Conservation (phyloP, 2,113 vertebrate genomes). For the Typhlomys cinereus region DNA sequence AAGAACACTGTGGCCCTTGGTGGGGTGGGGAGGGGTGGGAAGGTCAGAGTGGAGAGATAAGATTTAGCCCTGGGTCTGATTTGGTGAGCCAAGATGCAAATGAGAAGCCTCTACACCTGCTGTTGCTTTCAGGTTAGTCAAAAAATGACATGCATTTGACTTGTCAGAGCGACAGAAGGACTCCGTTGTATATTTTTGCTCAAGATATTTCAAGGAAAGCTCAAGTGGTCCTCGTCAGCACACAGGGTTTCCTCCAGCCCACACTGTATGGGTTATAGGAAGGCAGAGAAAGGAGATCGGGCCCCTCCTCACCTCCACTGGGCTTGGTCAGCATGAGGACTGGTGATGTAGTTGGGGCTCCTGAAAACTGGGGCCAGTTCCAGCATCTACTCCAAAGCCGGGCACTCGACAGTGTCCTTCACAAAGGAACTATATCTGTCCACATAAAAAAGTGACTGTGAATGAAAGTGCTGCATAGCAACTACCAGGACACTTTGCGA, state of each 20-base stretch:
- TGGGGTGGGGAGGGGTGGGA: slow-evolving; percentile 30
- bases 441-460: not conserved
- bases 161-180: slow-evolving; percentile 82
- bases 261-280: slow-evolving; percentile 63
- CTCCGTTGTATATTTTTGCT: slow-evolving; percentile 83
- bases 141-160: slow-evolving; percentile 86
- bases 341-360: slow-evolving; percentile 71
- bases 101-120: slow-evolving; percentile 88
- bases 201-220: slow-evolving; percentile 82
- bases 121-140: slow-evolving; percentile 91
- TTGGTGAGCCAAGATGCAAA: slow-evolving; percentile 93
- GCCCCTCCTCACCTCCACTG: slow-evolving; percentile 68
- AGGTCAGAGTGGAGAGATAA: slow-evolving; percentile 61
- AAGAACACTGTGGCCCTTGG: slow-evolving; percentile 87
- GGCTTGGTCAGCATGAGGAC: slow-evolving; percentile 76
- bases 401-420: not conserved
- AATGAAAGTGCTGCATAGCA: not conserved
- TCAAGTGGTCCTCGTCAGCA: slow-evolving; percentile 76
- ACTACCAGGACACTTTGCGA: not conserved
- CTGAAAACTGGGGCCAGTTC: slow-evolving; percentile 73
- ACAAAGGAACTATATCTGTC: not conserved
- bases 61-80: slow-evolving; percentile 85
- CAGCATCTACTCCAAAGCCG: slow-evolving; percentile 22
- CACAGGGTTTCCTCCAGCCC: slow-evolving; percentile 72
- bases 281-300: slow-evolving; percentile 66